Evolutionary conservation across 1,140 invertebrate species (phyloP).

Genomic region (Mya arenaria): DNA sequence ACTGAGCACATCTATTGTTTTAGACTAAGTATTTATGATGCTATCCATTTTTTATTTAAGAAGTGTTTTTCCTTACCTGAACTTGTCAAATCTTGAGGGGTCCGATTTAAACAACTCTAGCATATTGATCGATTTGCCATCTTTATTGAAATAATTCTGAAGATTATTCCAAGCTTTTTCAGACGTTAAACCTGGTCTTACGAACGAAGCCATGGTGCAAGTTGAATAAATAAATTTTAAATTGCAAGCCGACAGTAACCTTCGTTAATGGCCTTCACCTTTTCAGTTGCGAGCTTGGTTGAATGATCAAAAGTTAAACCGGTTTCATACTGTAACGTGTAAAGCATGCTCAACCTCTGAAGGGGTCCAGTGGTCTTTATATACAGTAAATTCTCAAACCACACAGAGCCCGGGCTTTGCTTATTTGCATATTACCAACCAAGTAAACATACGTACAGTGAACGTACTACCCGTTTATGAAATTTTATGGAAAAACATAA

Average conservation of each 20-base stretch:
- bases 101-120: slow-evolving; percentile 71
- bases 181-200: slow-evolving; percentile 58
- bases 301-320: too few relatives aligned
- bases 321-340: too few relatives aligned
- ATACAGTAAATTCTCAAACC: too few relatives aligned
- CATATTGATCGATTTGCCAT: slow-evolving; percentile 69
- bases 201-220: slow-evolving; percentile 55
- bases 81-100: slow-evolving; percentile 69
- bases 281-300: too few relatives aligned
- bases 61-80: slow-evolving; percentile 61
- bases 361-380: too few relatives aligned
- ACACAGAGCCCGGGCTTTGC: too few relatives aligned
- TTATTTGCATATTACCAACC: too few relatives aligned
- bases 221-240: slow-evolving; percentile 17
- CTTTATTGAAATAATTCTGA: slow-evolving; percentile 63
- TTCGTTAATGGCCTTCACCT: slow-evolving; percentile 12
- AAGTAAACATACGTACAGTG: too few relatives aligned
- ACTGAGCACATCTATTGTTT: not conserved
- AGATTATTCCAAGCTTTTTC: slow-evolving; percentile 66
- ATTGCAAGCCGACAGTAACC: slow-evolving; percentile 20
- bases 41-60: not conserved
- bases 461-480: too few relatives aligned
- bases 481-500: too few relatives aligned
- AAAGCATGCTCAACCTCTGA: too few relatives aligned
- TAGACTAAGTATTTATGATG: not conserved